Base-by-base conservation (phyloP, 2,888 invertebrate genomes). In the Stenoptilia bipunctidactyla region DNA sequence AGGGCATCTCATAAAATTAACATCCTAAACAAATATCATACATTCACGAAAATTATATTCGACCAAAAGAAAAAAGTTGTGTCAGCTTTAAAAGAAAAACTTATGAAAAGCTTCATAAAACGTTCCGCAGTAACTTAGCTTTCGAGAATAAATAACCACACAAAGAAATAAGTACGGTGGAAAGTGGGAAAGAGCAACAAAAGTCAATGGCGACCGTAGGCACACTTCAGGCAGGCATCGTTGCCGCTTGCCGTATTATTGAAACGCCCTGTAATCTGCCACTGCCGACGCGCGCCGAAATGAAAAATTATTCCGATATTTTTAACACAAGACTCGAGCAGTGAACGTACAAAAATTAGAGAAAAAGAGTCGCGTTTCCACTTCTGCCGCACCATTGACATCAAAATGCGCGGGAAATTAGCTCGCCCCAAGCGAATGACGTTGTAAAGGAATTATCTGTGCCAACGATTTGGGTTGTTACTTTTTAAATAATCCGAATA, bases 271-370 rank as follows among this genome's bases (percentile, higher is more conserved):
- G 77, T 79, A 80, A 79, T 77, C 71, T 71, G 74, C 76, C 79
- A 76, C 79, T 77, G 76, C 75, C 67, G 79, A 67, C 69, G 67
- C 68, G 71, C 77, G 73, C 67, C 72, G 71, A 77, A 77, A 80
- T 80, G 82, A 80, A 82, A 83, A 82, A 82, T 80, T 74, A 79
- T 80, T 66, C 67, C 57, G 75, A 71, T 80, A 82, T 80, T 82
- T 82, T 79, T 76, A 80, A 79, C 76, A 71, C 70, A 69, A 75
- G 66, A 69, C 67, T 65, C 64, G 72, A 66, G 75, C 70, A 69
- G n/a, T n/a, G n/a, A n/a, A 76, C 80, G 79, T 80, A 79, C 75
- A 79, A 80, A 80, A 82, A 80, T 79, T 77, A 76, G 79, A 76
- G 73, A 74, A 76, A n/a, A 77, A 71, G 75, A 76, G 70, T 70